phyloP scores from a whole-genome alignment of 1,140 invertebrate species.

The Bombus ignitus region DNA sequence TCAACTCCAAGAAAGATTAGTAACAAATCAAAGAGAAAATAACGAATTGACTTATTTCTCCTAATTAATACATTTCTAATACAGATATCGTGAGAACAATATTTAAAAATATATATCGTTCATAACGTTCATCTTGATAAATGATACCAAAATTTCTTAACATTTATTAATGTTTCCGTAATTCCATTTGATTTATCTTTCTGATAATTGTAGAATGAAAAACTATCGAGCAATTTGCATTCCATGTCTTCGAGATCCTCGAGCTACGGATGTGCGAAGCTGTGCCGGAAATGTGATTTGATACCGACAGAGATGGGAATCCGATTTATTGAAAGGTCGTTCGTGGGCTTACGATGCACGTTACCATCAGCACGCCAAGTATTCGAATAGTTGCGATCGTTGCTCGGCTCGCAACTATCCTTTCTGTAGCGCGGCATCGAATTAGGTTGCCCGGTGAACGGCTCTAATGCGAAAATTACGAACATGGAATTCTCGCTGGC shows the following conservation, averaged over 20 bases:
- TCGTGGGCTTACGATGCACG: constrained; percentile 33
- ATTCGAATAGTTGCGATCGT: constrained; percentile 47
- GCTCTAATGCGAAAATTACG: constrained; percentile 61
- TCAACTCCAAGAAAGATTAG: too few species aligned
- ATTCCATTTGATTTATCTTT: too few species aligned
- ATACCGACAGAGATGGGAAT: constrained; percentile 45
- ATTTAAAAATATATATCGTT: too few species aligned
- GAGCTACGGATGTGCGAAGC: constrained; percentile 9
- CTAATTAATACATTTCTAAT: too few species aligned
- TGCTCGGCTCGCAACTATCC: constrained; percentile 25
- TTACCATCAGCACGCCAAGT: constrained; percentile 36
- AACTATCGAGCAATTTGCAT: background rate
- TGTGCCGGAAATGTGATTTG: constrained; percentile 55
- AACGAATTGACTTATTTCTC: too few species aligned
- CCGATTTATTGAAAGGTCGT: constrained; percentile 61
- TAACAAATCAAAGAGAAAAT: too few species aligned
- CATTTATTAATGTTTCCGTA: too few species aligned
- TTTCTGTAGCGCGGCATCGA: constrained; percentile 26
- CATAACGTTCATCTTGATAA: too few species aligned
- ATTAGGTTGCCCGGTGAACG: constrained; percentile 56
- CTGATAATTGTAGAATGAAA: background rate
- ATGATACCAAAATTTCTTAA: too few species aligned
- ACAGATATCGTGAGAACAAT: too few species aligned
- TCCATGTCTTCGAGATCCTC: constrained; percentile 35
- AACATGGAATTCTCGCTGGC: constrained; percentile 52